Conservation (phyloP, 2,797 vertebrate genomes). For the Gouania willdenowi region DNA sequence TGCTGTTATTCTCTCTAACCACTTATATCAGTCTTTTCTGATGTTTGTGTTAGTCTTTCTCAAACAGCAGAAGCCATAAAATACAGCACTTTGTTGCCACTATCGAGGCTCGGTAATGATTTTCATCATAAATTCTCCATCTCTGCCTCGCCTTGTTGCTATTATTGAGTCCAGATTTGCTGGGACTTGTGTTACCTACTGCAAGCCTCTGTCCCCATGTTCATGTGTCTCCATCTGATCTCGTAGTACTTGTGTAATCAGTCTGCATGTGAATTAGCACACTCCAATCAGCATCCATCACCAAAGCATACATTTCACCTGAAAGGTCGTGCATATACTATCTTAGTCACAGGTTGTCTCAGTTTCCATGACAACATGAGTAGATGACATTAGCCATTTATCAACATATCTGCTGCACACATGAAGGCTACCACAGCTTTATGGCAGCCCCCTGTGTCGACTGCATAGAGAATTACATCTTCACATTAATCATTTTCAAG, state of each 20-base stretch:
- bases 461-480: too few species aligned
- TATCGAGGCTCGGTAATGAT: conserved; percentile 61
- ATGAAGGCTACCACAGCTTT: conserved; percentile 26
- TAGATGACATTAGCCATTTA: conserved; percentile 40
- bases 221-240: conserved; percentile 15
- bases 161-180: conserved; percentile 9
- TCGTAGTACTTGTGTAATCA: conserved; percentile 6
- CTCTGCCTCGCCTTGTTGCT: conserved; percentile 5
- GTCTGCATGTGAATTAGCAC: conserved; percentile 12
- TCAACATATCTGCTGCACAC: conserved; percentile 31
- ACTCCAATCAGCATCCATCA: conserved; percentile 30
- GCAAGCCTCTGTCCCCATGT: conserved; percentile 23
- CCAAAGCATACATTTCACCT: conserved; percentile 23
- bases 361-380: conserved; percentile 62
- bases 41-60: conserved; percentile 59
- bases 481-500: too few species aligned
- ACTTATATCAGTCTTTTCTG: conserved; percentile 33
- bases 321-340: conserved; percentile 51
- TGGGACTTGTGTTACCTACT: background rate
- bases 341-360: conserved; percentile 48
- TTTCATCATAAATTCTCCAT: conserved; percentile 42
- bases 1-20: conserved; percentile 48
- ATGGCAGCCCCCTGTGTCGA: too few species aligned
- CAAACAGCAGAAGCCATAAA: conserved; percentile 69
- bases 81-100: conserved; percentile 54